Evolutionary conservation across 2,113 vertebrate genomes (phyloP).

Genomic region (Cervus canadensis): DNA sequence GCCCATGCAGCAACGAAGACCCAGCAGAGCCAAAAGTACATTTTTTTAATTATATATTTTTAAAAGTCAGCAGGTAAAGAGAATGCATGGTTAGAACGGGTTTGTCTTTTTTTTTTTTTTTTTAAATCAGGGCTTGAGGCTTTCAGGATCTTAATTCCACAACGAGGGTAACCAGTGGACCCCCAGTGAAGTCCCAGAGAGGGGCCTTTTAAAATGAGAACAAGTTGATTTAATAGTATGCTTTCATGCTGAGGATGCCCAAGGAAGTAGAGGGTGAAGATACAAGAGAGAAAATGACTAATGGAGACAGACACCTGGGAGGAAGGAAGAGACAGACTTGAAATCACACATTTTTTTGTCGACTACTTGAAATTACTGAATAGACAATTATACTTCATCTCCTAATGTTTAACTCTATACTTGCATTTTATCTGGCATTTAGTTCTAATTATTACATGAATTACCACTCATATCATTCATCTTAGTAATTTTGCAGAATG

Average conservation of each 20-base stretch:
- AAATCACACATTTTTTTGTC: not conserved
- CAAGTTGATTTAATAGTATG: not conserved
- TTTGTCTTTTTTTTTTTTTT: not conserved
- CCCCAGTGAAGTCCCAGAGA: not conserved
- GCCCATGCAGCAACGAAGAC: rapidly evolving
- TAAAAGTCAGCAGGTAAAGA: not conserved
- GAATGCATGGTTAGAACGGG: not conserved
- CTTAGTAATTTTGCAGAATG: not conserved
- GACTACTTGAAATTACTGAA: not conserved
- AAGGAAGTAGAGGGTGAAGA: not conserved
- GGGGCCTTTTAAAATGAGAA: not conserved
- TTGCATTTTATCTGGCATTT: not conserved
- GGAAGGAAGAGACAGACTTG: not conserved
- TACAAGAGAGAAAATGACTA: not conserved
- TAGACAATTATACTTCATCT: not conserved
- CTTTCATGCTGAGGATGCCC: not conserved
- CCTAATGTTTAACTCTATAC: not conserved
- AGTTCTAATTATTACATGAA: not conserved
- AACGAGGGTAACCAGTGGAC: not conserved
- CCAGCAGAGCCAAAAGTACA: not conserved
- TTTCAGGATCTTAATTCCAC: not conserved
- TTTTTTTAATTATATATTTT: not conserved
- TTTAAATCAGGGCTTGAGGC: not conserved
- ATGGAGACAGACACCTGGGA: not conserved
- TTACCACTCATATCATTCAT: not conserved